Percentiles rank a stretch among this genome's conserved stretches.
Evolutionary conservation across 2,113 vertebrate species (phyloP).

Genomic region (Heterotilapia buettikoferi): DNA sequence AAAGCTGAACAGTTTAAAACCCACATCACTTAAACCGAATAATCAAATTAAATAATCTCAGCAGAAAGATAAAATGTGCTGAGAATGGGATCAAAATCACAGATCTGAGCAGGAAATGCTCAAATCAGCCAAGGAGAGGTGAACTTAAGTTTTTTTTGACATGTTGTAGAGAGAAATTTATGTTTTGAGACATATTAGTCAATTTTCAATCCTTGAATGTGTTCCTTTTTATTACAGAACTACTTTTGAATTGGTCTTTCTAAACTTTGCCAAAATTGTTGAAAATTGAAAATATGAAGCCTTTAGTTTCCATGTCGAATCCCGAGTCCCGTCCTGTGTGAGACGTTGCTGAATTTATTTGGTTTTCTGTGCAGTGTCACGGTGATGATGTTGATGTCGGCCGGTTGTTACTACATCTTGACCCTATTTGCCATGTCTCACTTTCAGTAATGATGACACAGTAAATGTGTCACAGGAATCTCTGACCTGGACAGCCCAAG

Average conservation of each 20-base stretch:
- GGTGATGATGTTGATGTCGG: background rate
- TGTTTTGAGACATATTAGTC: background rate
- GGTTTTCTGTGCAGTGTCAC: background rate
- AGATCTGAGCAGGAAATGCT: background rate
- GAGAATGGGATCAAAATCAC: background rate
- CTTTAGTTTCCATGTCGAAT: background rate
- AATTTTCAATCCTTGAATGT: background rate
- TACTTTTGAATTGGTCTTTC: background rate
- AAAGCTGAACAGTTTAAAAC: background rate
- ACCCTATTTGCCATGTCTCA: background rate
- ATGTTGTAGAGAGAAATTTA: background rate
- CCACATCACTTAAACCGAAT: background rate
- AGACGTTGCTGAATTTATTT: background rate
- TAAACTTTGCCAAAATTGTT: background rate
- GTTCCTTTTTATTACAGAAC: background rate
- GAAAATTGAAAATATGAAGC: background rate
- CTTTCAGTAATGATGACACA: conserved; percentile 16
- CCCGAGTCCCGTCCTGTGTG: background rate
- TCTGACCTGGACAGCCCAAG: background rate
- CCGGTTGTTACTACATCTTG: background rate
- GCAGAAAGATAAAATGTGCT: background rate
- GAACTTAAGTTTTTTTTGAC: background rate
- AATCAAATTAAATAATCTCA: background rate
- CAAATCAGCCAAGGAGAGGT: background rate
- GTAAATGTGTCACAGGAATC: background rate